phyloP scores from a whole-genome alignment of 2,113 vertebrate species.

The Sebastes fasciatus region DNA sequence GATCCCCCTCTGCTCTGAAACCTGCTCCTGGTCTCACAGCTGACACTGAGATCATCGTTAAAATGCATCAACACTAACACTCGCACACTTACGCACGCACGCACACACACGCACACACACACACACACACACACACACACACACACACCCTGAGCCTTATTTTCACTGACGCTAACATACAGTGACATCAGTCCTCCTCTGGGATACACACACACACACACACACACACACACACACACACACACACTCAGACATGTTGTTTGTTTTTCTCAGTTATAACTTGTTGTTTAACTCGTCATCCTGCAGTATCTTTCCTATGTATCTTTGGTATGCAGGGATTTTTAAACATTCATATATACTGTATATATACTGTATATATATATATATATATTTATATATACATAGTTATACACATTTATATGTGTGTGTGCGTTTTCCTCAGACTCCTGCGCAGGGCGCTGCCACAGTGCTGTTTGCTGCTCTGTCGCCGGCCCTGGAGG shows the following conservation, averaged over 20 bases:
- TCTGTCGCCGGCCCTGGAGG: constrained; percentile 73
- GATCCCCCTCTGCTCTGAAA: constrained; percentile 52
- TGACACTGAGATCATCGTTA: constrained; percentile 66
- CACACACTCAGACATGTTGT: constrained; percentile 1
- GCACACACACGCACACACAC: constrained; percentile 13
- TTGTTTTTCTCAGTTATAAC: constrained; percentile 34
- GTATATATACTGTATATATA: too few species aligned
- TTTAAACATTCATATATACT: too few species aligned
- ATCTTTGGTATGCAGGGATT: too few species aligned
- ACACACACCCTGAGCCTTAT: constrained; percentile 24
- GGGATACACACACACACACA: constrained; percentile 44
- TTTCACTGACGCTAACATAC: constrained; percentile 52
- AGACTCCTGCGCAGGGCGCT: constrained; percentile 79
- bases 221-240: constrained; percentile 18
- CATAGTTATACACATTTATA: too few species aligned
- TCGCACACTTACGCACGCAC: neutral
- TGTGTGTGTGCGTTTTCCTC: neutral
- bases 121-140: constrained; percentile 17
- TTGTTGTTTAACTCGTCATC: constrained; percentile 63
- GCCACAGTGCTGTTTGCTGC: constrained; percentile 66
- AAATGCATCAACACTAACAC: constrained; percentile 52
- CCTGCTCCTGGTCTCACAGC: constrained; percentile 66
- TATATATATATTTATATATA: too few species aligned
- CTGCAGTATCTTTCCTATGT: neutral
- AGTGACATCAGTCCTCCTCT: constrained; percentile 53